A percentile compares a stretch with the other conserved stretches of the same genome.
phyloP scores from a whole-genome alignment of 1,140 invertebrate species.

The Atta texana region DNA sequence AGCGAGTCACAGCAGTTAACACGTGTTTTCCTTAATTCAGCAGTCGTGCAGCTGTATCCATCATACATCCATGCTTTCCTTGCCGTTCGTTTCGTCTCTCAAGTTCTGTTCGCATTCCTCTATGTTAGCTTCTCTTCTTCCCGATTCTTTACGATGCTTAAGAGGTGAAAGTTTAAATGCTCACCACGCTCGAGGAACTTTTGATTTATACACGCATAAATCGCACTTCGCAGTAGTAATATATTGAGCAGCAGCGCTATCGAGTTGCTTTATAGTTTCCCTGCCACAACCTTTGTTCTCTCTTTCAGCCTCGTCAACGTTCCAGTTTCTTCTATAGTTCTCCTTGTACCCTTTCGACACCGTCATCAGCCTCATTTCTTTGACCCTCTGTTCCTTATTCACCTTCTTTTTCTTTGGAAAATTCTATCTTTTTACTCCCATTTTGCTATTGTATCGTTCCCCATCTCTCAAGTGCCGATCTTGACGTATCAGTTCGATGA shows the following conservation, averaged over 20 bases:
- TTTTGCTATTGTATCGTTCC: slow-evolving; percentile 1
- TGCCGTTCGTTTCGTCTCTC: neutral
- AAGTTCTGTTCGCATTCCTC: slow-evolving; percentile 1
- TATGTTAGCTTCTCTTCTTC: slow-evolving; percentile 3
- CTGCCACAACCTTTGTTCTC: slow-evolving; percentile 33
- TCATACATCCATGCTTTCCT: neutral
- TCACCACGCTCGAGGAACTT: slow-evolving; percentile 48
- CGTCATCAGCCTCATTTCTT: slow-evolving; percentile 28
- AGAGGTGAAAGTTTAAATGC: slow-evolving; percentile 50
- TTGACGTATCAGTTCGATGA: neutral
- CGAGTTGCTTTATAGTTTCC: slow-evolving; percentile 52
- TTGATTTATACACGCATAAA: slow-evolving; percentile 72
- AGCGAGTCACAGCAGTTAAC: slow-evolving; percentile 22
- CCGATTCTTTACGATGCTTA: slow-evolving; percentile 15
- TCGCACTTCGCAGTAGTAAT: slow-evolving; percentile 27
- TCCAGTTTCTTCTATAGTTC: neutral
- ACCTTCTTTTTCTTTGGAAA: neutral
- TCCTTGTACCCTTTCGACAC: neutral
- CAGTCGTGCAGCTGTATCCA: slow-evolving; percentile 1
- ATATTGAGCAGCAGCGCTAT: slow-evolving; percentile 9
- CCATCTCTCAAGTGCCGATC: slow-evolving; percentile 30
- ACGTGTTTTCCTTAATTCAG: slow-evolving; percentile 52
- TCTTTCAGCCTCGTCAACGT: neutral
- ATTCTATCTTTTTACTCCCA: neutral
- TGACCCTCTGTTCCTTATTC: slow-evolving; percentile 15